Base-by-base conservation (phyloP, 2,113 vertebrate species). In the Pseudorasbora parva region DNA sequence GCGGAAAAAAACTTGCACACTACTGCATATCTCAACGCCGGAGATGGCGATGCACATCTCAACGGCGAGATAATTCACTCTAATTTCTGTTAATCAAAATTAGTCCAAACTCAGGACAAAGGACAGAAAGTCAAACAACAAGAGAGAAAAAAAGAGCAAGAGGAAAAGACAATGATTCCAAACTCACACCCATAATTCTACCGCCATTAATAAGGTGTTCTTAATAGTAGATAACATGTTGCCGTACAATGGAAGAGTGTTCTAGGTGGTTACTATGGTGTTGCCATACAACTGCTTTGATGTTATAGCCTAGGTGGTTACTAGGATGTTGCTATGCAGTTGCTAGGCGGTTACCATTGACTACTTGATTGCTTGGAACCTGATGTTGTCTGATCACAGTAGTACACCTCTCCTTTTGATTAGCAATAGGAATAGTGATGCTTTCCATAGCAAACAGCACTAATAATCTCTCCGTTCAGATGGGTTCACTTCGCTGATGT, bases 31-130 rank as follows among this genome's bases (percentile, higher is more conserved):
- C 60, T 71, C 30, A 82, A 66, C 12, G 25, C 93, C 90, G 86
- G 94, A 85, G 8, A 93, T 78, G 0, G 95, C 93, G 57, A 43
- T 51, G n/a, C n/a, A n/a, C n/a, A n/a, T n/a, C n/a, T n/a, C 30
- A 73, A 14, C 1, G 1, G 30, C 23, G 37, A 51, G 84, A 56
- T 4, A 47, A 19, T 41, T 77, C 30, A 15, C 17, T 57, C 10
- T 7, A 57, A 11, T 41, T 41, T 76, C 27, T 37, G 2, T 54
- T n/a, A 37, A n/a, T 76, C 56, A 23, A 57, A 37, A n/a, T 5
- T 41, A n/a, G 21, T 76, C 7, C 3, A 7, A 41, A 77, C n/a
- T 41, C n/a, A n/a, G 11, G 2, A 25, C n/a, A 72, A n/a, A 45
- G 21, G 69, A 72, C 51, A 57, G 21, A 77, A 30, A 75, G 23